phyloP scores from a whole-genome alignment of 2,888 invertebrate species.

The Acanthoscelides obtectus region DNA sequence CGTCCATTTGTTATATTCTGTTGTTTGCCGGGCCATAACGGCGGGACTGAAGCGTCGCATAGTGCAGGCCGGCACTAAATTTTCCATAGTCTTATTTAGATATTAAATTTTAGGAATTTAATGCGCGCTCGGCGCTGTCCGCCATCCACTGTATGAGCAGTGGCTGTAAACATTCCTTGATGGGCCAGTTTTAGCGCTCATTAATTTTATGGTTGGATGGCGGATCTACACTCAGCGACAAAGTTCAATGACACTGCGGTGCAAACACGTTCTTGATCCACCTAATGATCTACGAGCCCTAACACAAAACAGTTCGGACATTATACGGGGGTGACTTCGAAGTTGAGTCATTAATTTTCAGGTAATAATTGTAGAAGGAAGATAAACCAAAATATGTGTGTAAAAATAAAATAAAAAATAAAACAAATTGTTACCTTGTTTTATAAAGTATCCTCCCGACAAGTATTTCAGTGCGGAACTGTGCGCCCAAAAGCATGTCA shows the following conservation, averaged over 20 bases:
- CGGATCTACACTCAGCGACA: background rate
- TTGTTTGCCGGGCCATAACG: slow-evolving; percentile 16
- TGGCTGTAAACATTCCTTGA: background rate
- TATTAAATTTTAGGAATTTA: slow-evolving; percentile 41
- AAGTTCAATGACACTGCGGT: background rate
- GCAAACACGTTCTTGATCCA: no score
- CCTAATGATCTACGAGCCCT: no score
- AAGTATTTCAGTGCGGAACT: no score
- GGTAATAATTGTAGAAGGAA: no score
- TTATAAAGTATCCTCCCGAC: no score
- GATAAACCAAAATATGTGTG: no score
- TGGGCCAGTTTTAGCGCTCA: slow-evolving; percentile 20
- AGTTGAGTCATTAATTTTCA: no score
- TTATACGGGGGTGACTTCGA: no score
- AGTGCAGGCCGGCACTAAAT: slow-evolving; percentile 25
- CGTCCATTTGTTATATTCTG: slow-evolving; percentile 42
- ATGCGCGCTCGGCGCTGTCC: slow-evolving; percentile 21
- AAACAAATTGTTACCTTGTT: no score
- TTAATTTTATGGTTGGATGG: slow-evolving; percentile 27
- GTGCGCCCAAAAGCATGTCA: no score
- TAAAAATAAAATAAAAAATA: no score
- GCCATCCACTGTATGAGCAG: slow-evolving; percentile 9
- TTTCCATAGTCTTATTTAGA: slow-evolving; percentile 38
- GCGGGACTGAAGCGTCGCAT: slow-evolving; percentile 17
- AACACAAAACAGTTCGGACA: no score